Evolutionary conservation across 2,888 invertebrate genomes (phyloP).

Genomic region (Oxystoma pomonae): DNA sequence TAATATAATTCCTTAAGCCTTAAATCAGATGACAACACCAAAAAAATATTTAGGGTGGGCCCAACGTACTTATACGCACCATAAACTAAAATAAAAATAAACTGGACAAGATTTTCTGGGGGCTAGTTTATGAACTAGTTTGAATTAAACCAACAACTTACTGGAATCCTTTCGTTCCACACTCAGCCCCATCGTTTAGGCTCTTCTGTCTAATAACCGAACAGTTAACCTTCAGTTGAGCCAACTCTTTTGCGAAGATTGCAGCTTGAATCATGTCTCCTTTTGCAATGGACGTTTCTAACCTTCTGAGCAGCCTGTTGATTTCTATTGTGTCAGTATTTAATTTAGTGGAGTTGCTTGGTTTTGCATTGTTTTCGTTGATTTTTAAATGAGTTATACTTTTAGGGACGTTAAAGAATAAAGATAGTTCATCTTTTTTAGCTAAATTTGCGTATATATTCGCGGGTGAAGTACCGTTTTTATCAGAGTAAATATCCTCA

Average conservation of each 20-base stretch:
- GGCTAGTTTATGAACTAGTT: no score
- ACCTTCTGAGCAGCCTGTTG: slow-evolving; percentile 59
- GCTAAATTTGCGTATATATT: slow-evolving; percentile 51
- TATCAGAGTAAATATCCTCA: slow-evolving; percentile 49
- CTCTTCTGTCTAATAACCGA: slow-evolving; percentile 57
- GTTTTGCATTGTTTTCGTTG: slow-evolving; percentile 24
- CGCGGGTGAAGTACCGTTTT: slow-evolving; percentile 36
- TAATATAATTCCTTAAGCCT: no score
- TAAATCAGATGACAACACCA: no score
- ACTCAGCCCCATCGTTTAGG: background rate
- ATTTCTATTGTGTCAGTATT: slow-evolving; percentile 58
- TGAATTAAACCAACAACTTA: slow-evolving; percentile 24
- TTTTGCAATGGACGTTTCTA: slow-evolving; percentile 73
- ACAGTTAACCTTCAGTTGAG: slow-evolving; percentile 71
- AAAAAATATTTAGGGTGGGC: no score
- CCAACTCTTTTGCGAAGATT: slow-evolving; percentile 70
- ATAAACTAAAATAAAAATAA: no score
- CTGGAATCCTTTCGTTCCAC: slow-evolving; percentile 27
- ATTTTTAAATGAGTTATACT: slow-evolving; percentile 37
- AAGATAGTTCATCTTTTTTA: slow-evolving; percentile 40
- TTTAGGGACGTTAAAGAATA: slow-evolving; percentile 46
- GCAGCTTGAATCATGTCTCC: slow-evolving; percentile 75
- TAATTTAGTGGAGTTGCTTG: slow-evolving; percentile 3
- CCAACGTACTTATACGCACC: no score
- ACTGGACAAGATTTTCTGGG: no score